Conservation (phyloP, 2,797 vertebrate species). For the Dipus sagitta region DNA sequence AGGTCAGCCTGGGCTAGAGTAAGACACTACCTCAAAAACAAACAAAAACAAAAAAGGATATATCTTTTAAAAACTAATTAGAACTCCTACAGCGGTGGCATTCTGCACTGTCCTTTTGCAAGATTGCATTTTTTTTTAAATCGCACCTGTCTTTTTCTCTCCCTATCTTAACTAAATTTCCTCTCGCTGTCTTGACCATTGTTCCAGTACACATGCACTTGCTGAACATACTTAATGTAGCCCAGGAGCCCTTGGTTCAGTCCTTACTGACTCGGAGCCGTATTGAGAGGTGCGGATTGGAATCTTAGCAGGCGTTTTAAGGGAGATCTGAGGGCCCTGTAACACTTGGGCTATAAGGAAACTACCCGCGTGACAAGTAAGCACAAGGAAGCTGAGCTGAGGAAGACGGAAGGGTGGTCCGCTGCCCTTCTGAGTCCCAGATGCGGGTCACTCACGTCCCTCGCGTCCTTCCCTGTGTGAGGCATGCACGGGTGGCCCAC, state of each 20-base stretch:
- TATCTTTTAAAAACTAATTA: not conserved
- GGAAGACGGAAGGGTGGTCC: not conserved
- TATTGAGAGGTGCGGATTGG: not conserved
- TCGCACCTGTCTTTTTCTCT: not conserved
- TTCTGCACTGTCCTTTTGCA: not conserved
- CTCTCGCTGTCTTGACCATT: not conserved
- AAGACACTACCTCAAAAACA: no score
- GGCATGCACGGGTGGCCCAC: rapidly evolving
- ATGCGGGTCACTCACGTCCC: rapidly evolving
- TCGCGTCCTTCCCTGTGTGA: not conserved
- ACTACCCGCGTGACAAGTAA: not conserved
- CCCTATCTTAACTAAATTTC: not conserved
- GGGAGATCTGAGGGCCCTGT: not conserved
- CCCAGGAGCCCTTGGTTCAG: not conserved
- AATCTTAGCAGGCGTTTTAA: conserved; percentile 23
- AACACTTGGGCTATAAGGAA: not conserved
- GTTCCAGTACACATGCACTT: not conserved
- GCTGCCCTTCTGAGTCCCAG: not conserved
- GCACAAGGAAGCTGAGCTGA: not conserved
- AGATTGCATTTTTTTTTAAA: not conserved
- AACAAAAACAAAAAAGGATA: no score
- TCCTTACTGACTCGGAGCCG: conserved; percentile 17
- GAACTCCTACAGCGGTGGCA: not conserved
- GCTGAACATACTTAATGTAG: not conserved
- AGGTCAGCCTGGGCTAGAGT: no score